Base-by-base conservation (phyloP, 1,140 invertebrate genomes). In the Hyphantria cunea region DNA sequence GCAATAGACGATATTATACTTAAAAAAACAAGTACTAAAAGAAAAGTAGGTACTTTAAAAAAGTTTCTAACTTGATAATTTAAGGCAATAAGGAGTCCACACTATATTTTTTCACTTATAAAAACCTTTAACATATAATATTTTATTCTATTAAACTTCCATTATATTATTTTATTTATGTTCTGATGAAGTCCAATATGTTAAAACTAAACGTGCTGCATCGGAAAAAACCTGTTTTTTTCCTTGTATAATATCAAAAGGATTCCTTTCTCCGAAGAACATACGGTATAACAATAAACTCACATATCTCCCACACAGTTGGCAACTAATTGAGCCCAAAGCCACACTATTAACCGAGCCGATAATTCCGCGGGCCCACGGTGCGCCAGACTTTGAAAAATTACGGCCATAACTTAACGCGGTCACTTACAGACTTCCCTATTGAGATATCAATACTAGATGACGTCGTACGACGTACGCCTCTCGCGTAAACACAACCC, bases 391-490 rank as follows among this genome's bases (percentile, higher is more conserved):
- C 78, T 86, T 77, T 89, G 83, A 89, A 84, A 86, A 86, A 86
- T 86, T 56, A 66, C 75, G 44, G 76, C 72, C 72, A 89, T 86
- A 86, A 86, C 74, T 89, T 79, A 80, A 74, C 71, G 65, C 81
- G 75, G 78, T 84, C 82, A 82, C 79, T 88, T 82, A 82, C 76
- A 81, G 68, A 86, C 86, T 86, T 86, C 82, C 78, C 79, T 84
- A 86, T 89, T 89, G 83, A 89, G 86, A 84, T 82, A 89, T 89
- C 83, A 86, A 81, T 86, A 81, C 50, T 68, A 82, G 77, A 88
- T 84, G 84, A 85, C 79, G 80, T 66, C 41, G 59, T 49, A 71
- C 68, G 66, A 74, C 71, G 62, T 71, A 65, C 70, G 68, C 59
- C 68, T 68, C 66, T 68, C 78, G 66, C 72, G 71, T 77, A 76